Evolutionary conservation across 1,140 invertebrate species (phyloP).

Genomic region (Thaumatotibia leucotreta): DNA sequence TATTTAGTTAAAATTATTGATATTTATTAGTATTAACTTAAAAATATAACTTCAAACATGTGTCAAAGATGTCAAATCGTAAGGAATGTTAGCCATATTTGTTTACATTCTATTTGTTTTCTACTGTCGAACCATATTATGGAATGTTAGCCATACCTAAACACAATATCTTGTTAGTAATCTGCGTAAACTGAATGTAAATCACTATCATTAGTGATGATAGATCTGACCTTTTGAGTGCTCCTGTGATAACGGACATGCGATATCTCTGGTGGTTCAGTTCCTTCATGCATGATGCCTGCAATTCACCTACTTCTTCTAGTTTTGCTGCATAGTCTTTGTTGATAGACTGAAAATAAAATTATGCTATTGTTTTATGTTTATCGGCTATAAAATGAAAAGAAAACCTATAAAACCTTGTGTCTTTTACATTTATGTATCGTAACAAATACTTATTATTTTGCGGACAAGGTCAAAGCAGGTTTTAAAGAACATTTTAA

Average conservation of each 20-base stretch:
- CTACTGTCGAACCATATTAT: not conserved
- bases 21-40: too few relatives aligned
- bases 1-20: too few relatives aligned
- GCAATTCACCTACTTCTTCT: slow-evolving; percentile 88
- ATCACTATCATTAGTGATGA: slow-evolving; percentile 14
- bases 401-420: not conserved
- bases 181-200: not conserved
- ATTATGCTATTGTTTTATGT: slow-evolving; percentile 20
- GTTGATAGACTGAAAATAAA: slow-evolving; percentile 82
- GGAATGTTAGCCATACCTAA: not conserved
- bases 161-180: not conserved
- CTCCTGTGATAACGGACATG: slow-evolving; percentile 87
- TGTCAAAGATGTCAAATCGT: too few relatives aligned
- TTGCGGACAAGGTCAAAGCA: not conserved
- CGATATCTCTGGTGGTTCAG: slow-evolving; percentile 93
- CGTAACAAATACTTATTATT: not conserved
- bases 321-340: slow-evolving; percentile 90
- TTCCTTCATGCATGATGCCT: slow-evolving; percentile 92
- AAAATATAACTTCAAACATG: too few relatives aligned
- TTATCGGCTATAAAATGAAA: not conserved
- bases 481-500: not conserved
- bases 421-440: not conserved
- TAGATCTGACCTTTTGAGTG: slow-evolving; percentile 85
- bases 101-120: too few relatives aligned
- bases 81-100: too few relatives aligned